Evolutionary conservation across 2,797 vertebrate genomes (phyloP), one percentile per base, ranked within the genome.

Genomic region (Lithobates pipiens): DNA sequence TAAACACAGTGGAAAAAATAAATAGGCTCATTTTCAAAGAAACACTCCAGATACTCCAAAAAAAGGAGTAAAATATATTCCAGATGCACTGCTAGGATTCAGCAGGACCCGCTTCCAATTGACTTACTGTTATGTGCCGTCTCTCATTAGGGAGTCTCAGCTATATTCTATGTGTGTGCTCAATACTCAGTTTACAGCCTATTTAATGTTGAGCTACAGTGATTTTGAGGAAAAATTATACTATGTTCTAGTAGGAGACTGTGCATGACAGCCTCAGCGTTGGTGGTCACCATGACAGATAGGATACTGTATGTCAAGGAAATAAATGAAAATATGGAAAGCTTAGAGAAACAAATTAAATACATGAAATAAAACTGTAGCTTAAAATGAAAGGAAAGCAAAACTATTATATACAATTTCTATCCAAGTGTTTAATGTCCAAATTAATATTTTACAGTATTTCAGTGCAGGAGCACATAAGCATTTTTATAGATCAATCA

Each of bases 1-100:
- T 74, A 74, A 74, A n/a, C 39, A 50, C 72, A 29, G 65, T 11
- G 42, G 42, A 79, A 74, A 21, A 74, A 39, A 79, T 46, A 68
- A 67, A 78, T n/a, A 63, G 57, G 63, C 77, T 44, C 6, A 44
- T 74, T 74, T 74, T 74, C 23, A 25, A 16, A 68, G 67, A 69
- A 13, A 11, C 63, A 69, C 27, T 9, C 39, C n/a, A 39, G 15
- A 78, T 32, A 80, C n/a, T 46, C 32, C 23, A 67, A 67, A 67
- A 67, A 67, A 67, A 27, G 25, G n/a, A 50, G n/a, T 7, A 7
- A 27, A 25, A 74, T 74, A 27, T 74, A 74, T 74, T 10, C 71
- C 25, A 46, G 42, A 74, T 6, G 34, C 13, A 44, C 10, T 9
- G 42, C n/a, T 15, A 27, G 39, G n/a, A 27, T 18, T 44, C 32